Evolutionary conservation across 2,797 vertebrate species (phyloP), one percentile per base, ranked within the genome.

Genomic region (Rhyacichthys aspro): DNA sequence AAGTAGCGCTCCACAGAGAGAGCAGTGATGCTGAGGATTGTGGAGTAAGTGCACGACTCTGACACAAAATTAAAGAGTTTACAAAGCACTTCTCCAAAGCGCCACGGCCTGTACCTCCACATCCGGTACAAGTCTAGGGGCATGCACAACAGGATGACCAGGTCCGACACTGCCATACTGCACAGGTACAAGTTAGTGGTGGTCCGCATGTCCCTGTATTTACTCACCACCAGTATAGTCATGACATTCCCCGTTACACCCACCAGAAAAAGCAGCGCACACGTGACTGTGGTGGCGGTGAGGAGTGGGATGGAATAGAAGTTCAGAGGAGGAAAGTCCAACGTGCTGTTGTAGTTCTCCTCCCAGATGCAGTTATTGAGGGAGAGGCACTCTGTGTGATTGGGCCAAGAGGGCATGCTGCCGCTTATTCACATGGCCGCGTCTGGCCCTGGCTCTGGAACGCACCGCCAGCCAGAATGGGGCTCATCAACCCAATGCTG

Each of bases 61-160:
- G 96, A 98, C 67, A 98, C 90, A 47, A 98, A 99, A 89, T 96
- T 95, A 79, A 99, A 99, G 55, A 98, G 94, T 86, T 99, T 99
- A 85, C 98, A 99, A 43, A 98, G 94, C 58, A 91, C 86, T 53
- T 94, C 92, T 1, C 98, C 97, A 0, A 99, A 93, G 77, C 94
- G 94, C 98, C 98, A 99, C 41, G 98, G 98, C 47, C 94, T 88
- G 89, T 97, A 97, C 80, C 95, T 93, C 98, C 98, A 99, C 83
- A 99, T 94, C 52, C 96, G 93, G 66, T 96, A 96, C 34, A 99
- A 92, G 83, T 99, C 98, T 43, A 98, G 90, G 0, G 98, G 98
- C 96, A 99, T 96, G 68, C 97, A 99, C 46, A 98, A 88, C 74
- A 99, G 98, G 76, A 99, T 97, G 37, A 98, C 91, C 50, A 99